Percentiles rank a stretch among this genome's conserved stretches.
Conservation (phyloP, 2,113 vertebrate genomes). For the Rhombomys opimus region DNA sequence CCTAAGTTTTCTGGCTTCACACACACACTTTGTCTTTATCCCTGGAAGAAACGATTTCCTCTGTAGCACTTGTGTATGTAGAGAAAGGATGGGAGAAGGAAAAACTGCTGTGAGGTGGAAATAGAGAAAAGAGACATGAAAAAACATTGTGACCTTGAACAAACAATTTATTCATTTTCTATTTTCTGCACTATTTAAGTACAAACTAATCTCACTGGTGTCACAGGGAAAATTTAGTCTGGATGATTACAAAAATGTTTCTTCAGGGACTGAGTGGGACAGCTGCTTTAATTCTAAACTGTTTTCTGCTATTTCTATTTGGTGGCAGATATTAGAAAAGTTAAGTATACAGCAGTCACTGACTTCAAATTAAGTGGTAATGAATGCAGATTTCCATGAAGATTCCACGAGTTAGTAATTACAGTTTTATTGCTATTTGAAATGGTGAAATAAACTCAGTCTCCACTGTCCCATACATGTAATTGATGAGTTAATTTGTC, state of each 20-base stretch:
- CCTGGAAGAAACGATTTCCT: neutral
- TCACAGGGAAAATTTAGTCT: constrained; percentile 76
- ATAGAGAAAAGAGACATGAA: neutral
- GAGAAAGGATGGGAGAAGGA: neutral
- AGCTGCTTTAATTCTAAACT: constrained; percentile 74
- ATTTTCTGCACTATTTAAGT: constrained; percentile 77
- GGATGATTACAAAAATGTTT: constrained; percentile 72
- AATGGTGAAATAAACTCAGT: constrained; percentile 86
- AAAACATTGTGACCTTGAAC: constrained; percentile 54
- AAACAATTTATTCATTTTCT: constrained; percentile 74
- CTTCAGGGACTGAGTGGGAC: constrained; percentile 60
- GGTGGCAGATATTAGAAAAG: constrained; percentile 72
- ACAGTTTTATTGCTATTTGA: constrained; percentile 86
- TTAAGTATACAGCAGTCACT: constrained; percentile 80
- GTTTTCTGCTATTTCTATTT: constrained; percentile 68
- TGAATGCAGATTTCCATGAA: constrained; percentile 86
- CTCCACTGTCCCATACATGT: constrained; percentile 83
- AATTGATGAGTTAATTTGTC: constrained; percentile 92
- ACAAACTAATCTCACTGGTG: constrained; percentile 70
- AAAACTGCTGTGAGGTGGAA: neutral
- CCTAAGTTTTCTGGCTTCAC: neutral
- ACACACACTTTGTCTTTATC: neutral
- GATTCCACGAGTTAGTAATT: constrained; percentile 85
- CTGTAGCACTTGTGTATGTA: neutral
- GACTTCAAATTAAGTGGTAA: constrained; percentile 86